These are phyloP conservation scores for Dicrurus megarhynchus DNA, from an alignment of 2,113 vertebrate species.

Conservation along the genomic window DNA sequence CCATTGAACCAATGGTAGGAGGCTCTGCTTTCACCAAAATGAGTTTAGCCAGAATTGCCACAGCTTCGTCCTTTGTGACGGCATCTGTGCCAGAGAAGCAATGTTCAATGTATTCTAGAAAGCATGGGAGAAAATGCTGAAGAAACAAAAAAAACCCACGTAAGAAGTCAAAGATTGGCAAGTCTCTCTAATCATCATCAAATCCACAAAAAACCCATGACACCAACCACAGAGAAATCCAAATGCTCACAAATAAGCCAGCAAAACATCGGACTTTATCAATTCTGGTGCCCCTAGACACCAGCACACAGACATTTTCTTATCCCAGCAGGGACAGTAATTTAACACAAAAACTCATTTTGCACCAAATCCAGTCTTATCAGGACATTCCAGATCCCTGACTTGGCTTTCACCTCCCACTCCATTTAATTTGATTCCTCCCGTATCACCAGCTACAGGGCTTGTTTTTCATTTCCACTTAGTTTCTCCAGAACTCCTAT, in stretches of 20 bases:
- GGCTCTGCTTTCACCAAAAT: slow-evolving; percentile 92
- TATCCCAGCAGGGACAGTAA: not conserved
- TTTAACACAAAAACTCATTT: not conserved
- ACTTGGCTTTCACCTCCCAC: not conserved
- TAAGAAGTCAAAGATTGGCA: not conserved
- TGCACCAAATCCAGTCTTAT: not conserved
- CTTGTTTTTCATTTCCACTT: not conserved
- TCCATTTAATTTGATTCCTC: not conserved
- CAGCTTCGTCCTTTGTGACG: slow-evolving; percentile 60
- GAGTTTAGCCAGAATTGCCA: slow-evolving; percentile 83
- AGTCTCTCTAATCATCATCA: not conserved
- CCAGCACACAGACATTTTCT: not conserved
- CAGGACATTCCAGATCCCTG: not conserved
- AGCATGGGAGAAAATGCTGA: slow-evolving; percentile 87
- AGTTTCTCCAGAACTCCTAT: not conserved
- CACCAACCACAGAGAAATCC: not conserved
- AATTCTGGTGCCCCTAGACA: not conserved
- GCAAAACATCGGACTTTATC: not conserved
- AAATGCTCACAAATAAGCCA: not conserved
- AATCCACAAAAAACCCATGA: not conserved
- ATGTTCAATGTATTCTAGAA: slow-evolving; percentile 81
- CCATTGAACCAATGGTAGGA: slow-evolving; percentile 87
- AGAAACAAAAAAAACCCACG: not conserved
- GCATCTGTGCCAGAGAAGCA: slow-evolving; percentile 72
- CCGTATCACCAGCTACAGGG: not conserved